These are phyloP conservation scores for Zoanthus sansibaricus DNA, from an alignment of 92 coral and sea anemone genomes.

Conservation along the genomic window DNA sequence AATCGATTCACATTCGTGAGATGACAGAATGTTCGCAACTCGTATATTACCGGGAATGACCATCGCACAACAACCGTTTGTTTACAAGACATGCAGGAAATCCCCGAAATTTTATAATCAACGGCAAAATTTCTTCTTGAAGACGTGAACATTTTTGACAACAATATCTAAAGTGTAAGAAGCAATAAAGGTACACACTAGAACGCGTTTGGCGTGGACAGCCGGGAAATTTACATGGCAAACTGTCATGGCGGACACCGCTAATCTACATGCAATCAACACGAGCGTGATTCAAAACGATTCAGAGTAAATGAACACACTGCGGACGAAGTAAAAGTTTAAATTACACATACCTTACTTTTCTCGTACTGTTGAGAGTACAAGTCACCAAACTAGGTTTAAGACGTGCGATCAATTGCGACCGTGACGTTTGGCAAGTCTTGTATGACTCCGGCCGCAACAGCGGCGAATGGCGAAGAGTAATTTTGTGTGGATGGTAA, in stretches of 20 bases:
- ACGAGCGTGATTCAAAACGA: conserved; percentile 27
- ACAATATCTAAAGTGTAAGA: conserved; percentile 2
- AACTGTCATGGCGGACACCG: conserved; percentile 53
- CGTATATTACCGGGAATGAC: conserved; percentile 44
- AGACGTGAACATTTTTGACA: neutral
- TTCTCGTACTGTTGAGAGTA: conserved; percentile 30
- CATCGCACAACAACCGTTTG: conserved; percentile 39
- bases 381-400: conserved; percentile 32
- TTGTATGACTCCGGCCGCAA: conserved; percentile 36
- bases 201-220: conserved; percentile 33
- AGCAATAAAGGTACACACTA: neutral
- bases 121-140: neutral
- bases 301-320: conserved; percentile 3
- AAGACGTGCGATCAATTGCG: conserved; percentile 28
- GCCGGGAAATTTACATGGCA: conserved; percentile 18
- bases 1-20: conserved; percentile 70
- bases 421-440: conserved; percentile 48
- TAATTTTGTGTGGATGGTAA: conserved; percentile 85
- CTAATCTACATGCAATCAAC: conserved; percentile 20
- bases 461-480: conserved; percentile 82
- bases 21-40: conserved; percentile 21
- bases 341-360: conserved; percentile 37
- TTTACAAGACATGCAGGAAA: conserved; percentile 42
- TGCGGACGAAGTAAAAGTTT: neutral
- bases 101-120: conserved; percentile 21